Percentiles rank a stretch among this genome's conserved stretches.
phyloP scores from a whole-genome alignment of 1,140 invertebrate species.

The Pollicipes pollicipes region DNA sequence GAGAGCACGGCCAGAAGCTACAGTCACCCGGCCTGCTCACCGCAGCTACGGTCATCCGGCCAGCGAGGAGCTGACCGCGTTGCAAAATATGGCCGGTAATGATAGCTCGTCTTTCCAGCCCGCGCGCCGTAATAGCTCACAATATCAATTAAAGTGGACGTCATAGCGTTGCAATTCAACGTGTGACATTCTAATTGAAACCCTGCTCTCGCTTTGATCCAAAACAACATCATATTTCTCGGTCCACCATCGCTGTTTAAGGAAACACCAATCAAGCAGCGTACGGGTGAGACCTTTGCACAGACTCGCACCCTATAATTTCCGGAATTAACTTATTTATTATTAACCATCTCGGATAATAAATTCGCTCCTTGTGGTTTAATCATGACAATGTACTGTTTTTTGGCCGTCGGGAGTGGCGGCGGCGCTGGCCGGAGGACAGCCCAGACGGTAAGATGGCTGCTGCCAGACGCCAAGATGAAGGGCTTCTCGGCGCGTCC shows the following conservation, averaged over 20 bases:
- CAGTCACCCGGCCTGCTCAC: neutral
- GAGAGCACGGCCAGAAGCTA: neutral
- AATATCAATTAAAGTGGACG: neutral
- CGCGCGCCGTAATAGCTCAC: neutral
- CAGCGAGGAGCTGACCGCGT: neutral
- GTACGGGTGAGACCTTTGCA: neutral
- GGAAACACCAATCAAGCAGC: neutral
- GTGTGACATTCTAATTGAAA: neutral
- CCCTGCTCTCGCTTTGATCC: neutral
- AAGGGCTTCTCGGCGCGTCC: neutral
- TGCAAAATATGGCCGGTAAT: neutral
- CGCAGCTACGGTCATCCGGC: neutral
- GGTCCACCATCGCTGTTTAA: neutral
- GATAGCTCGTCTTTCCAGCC: neutral
- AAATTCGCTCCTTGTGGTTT: neutral
- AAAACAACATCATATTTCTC: neutral
- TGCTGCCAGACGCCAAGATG: neutral
- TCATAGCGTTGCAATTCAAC: neutral
- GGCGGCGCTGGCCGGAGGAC: no score
- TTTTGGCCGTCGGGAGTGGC: neutral
- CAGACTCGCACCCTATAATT: neutral
- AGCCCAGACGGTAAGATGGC: neutral
- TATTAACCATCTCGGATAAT: neutral
- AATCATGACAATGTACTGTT: neutral
- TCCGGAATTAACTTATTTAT: conserved; percentile 1